Base-by-base conservation (phyloP, 2,888 invertebrate species). In the Chloromyia formosa region DNA sequence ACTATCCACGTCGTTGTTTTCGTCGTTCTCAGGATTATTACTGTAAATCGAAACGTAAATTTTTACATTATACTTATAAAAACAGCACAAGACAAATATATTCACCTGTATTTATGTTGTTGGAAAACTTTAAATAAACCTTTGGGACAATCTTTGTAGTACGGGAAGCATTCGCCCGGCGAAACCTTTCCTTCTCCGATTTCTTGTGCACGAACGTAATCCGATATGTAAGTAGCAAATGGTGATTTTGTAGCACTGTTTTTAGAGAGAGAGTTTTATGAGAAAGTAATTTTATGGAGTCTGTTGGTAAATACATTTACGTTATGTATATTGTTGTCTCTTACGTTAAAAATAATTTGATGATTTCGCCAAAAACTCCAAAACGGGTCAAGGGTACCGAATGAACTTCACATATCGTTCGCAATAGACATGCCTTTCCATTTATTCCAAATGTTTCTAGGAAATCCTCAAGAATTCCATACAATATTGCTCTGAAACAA, bases 381-480 rank as follows among this genome's bases (percentile, higher is more conserved):
- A 92, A 94, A 80, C 93, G 92, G 66, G 88, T 88, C 77, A 94
- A 84, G 0, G 92, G 91, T 81, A 93, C 90, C 0, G 95, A 92
- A 80, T 95, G 94, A 56, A 94, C 91, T 85, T 95, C 95, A 80
- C 95, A 95, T 77, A 95, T 94, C 0, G 94, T 93, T 77, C 95
- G 87, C 64, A 95, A 85, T 0, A 95, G 84, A 81, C 95, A 95
- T 1, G 94, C 94, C 81, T 90, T 93, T 23, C 95, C 95, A 78
- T 94, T 90, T 86, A 94, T 85, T 0, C 94, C 94, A 77, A 95
- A 92, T 79, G 92, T 94, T 58, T 91, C 88, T 72, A 95, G 84
- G 82, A 95, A 89, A 81, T 94, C 94, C 82, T 94, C 94, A 0
- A 93, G 89, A 2, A 92, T 88, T 1, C 91, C 90, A 79, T 94